Conservation (phyloP, 2,888 invertebrate species). For the Amiota mariae region DNA sequence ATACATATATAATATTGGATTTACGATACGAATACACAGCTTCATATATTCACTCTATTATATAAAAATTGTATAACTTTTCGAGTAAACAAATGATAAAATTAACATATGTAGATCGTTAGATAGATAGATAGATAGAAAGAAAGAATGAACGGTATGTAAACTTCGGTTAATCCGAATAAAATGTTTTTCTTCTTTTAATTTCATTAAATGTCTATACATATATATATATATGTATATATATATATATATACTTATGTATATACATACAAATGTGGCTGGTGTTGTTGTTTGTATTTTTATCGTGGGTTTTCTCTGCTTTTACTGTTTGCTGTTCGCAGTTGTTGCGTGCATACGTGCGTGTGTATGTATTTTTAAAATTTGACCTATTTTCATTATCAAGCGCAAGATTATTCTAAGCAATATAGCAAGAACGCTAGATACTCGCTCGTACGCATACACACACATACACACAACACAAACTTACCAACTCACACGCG, state of each 20-base stretch:
- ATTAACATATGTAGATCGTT: no score
- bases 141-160: background rate
- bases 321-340: conserved; percentile 11
- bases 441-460: conserved; percentile 38
- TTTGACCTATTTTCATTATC: conserved; percentile 74
- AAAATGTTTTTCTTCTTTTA: background rate
- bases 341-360: conserved; percentile 10
- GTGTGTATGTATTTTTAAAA: conserved; percentile 68
- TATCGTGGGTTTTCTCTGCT: conserved; percentile 4
- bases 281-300: conserved; percentile 10
- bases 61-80: no score
- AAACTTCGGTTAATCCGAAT: background rate
- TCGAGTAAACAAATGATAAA: no score
- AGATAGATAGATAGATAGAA: conserved; percentile 6
- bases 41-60: no score
- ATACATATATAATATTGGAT: no score
- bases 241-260: background rate
- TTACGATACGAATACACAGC: no score
- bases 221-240: background rate
- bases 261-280: background rate
- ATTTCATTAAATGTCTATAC: background rate
- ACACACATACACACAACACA: conserved; percentile 30
- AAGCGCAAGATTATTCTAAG: conserved; percentile 74
- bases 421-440: conserved; percentile 57
- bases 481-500: conserved; percentile 40